Conservation (phyloP, 2,888 invertebrate genomes). For the Rhabditoides inermis region DNA sequence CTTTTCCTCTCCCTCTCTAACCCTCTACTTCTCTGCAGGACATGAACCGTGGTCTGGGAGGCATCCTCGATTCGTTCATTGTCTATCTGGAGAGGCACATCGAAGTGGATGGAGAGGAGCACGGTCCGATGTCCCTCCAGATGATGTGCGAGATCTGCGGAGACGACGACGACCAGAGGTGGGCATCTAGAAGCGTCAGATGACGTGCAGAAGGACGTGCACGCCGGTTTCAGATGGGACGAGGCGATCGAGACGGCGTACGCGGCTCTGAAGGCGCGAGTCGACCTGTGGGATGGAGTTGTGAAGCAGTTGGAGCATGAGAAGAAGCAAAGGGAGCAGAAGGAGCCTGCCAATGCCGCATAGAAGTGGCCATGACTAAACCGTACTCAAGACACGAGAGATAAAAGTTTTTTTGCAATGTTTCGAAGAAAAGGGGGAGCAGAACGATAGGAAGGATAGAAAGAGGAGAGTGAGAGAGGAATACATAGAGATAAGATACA, state of each 20-base stretch:
- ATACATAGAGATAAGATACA: too few species aligned
- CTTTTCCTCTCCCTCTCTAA: too few species aligned
- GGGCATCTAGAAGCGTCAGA: conserved; percentile 8
- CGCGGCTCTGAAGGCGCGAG: conserved; percentile 13
- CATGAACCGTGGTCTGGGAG: conserved; percentile 12
- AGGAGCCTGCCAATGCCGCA: too few species aligned
- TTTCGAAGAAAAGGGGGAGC: too few species aligned
- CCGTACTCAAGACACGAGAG: too few species aligned
- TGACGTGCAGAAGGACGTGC: too few species aligned
- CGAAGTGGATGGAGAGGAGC: conserved; percentile 12
- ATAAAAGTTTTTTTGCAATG: too few species aligned
- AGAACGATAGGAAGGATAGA: too few species aligned
- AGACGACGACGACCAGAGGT: conserved; percentile 9
- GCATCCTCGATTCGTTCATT: conserved; percentile 12
- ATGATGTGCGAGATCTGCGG: conserved; percentile 15
- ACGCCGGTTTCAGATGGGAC: conserved; percentile 6
- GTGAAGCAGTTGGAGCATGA: conserved; percentile 3
- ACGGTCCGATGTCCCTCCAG: conserved; percentile 11
- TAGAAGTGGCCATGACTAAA: too few species aligned
- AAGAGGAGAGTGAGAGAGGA: too few species aligned
- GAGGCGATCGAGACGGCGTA: conserved; percentile 16
- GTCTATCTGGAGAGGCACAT: conserved; percentile 15
- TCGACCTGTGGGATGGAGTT: conserved; percentile 19
- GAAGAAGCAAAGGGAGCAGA: too few species aligned
- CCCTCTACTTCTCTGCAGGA: too few species aligned